A percentile compares a stretch with the other conserved stretches of the same genome.
phyloP scores from a whole-genome alignment of 2,888 invertebrate genomes.

The Drosophila pseudotalamancana region DNA sequence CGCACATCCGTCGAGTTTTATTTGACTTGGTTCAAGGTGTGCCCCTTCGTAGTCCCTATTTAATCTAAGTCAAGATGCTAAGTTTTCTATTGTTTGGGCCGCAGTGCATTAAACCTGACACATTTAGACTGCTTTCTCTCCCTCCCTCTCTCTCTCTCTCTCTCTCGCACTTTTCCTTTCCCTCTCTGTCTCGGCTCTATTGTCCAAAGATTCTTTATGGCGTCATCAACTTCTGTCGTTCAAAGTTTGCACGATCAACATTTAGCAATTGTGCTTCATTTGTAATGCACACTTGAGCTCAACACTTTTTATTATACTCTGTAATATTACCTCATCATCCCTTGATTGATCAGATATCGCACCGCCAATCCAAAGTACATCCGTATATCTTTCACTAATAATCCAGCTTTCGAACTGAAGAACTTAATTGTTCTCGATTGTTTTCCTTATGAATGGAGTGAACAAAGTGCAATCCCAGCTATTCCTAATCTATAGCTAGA shows the following conservation, averaged over 20 bases:
- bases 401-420: constrained; percentile 3
- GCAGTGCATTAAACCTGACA: constrained; percentile 6
- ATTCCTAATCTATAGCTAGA: background rate
- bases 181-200: background rate
- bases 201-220: constrained; percentile 28
- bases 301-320: background rate
- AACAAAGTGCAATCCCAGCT: constrained; percentile 39
- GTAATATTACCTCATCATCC: constrained; percentile 15
- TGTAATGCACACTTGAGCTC: background rate
- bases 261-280: constrained; percentile 13
- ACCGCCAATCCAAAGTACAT: constrained; percentile 39
- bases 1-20: constrained; percentile 11
- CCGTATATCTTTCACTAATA: constrained; percentile 5
- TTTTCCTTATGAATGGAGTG: constrained; percentile 42
- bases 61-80: background rate
- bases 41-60: background rate
- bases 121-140: too few species aligned
- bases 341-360: constrained; percentile 22
- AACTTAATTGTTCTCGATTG: constrained; percentile 7
- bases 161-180: too few species aligned
- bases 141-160: too few species aligned
- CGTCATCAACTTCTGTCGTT: constrained; percentile 23
- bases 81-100: background rate
- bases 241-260: constrained; percentile 37
- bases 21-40: constrained; percentile 7